Evolutionary conservation across 2,797 vertebrate genomes (phyloP), one percentile per base, ranked within the genome.

Genomic region (Mormyrus hasselquistii): DNA sequence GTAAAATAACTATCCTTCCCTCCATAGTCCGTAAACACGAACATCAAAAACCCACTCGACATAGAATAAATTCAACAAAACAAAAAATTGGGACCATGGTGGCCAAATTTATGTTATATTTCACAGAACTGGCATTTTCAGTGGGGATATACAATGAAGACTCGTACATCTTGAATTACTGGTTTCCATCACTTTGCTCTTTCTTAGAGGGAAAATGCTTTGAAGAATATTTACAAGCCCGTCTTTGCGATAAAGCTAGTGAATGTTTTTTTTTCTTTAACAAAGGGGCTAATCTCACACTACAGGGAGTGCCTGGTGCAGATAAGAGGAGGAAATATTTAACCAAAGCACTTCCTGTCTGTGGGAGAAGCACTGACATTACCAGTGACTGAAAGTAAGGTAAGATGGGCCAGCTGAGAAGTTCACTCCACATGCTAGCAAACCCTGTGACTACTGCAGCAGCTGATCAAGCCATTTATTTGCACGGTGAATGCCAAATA

Each of bases 261-360:
- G 82, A 52, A 52, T 52, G 44, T 29, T 29, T 52, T 52, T 83
- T 83, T 44, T 83, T 83, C 47, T 83, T 83, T 49, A 44, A 85
- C 82, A 85, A 85, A 85, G 49, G 10, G 49, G n/a, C 82, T 85
- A 57, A 52, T 85, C 79, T 65, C 44, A 73, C 55, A 83, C 52
- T 14, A 53, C 59, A 88, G 69, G 86, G 87, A 90, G 90, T 88
- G 89, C 41, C 87, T 55, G 53, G 49, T 29, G 16, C 34, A 87
- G 83, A 89, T 89, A 88, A 62, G 73, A 44, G 6, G 10, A 89
- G 62, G 19, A 90, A 89, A 91, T 89, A 87, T 89, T 90, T 91
- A 88, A 91, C 89, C 55, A 79, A 87, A 88, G 86, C 53, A 87
- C 76, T 90, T 91, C 87, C 84, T 65, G 87, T 16, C 44, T 44